These are phyloP conservation scores for Sweltsa coloradensis DNA, from an alignment of 1,140 invertebrate species.

Conservation along the genomic window DNA sequence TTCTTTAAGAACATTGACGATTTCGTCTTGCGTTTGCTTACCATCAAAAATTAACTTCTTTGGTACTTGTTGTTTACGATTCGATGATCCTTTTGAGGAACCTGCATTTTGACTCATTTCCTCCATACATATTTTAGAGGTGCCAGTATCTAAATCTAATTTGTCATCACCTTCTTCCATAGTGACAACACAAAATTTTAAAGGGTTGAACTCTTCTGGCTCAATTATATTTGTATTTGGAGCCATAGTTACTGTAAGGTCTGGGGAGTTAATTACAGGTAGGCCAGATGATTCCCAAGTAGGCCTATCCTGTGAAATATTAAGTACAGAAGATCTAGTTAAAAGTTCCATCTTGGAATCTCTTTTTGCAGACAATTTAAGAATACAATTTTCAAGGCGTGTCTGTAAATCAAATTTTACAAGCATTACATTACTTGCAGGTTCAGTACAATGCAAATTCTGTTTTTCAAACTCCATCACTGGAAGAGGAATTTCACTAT, in stretches of 20 bases:
- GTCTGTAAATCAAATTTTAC: slow-evolving; percentile 16
- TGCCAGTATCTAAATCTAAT: not conserved
- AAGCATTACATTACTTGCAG: slow-evolving; percentile 9
- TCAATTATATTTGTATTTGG: not conserved
- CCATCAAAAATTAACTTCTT: slow-evolving; percentile 13
- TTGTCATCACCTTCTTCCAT: slow-evolving; percentile 18
- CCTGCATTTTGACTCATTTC: no score
- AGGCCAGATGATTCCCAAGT: not conserved
- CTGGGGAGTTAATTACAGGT: not conserved
- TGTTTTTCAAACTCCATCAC: slow-evolving; percentile 3
- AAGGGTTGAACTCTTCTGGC: slow-evolving; percentile 21
- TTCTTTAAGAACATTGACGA: not conserved
- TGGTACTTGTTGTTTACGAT: slow-evolving; percentile 15
- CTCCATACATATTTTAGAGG: no score
- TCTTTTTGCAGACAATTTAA: slow-evolving; percentile 9
- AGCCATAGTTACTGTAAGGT: not conserved
- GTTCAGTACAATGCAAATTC: not conserved
- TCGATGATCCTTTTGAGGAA: slow-evolving; percentile 11
- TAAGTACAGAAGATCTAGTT: not conserved
- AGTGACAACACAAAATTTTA: slow-evolving; percentile 22
- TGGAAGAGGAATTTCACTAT: slow-evolving; percentile 10
- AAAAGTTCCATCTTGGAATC: not conserved
- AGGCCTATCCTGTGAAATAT: not conserved
- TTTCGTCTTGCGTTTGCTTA: not conserved
- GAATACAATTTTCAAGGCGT: slow-evolving; percentile 18